Evolutionary conservation across 1,140 invertebrate genomes (phyloP).

Genomic region (Lordiphosa stackelbergi): DNA sequence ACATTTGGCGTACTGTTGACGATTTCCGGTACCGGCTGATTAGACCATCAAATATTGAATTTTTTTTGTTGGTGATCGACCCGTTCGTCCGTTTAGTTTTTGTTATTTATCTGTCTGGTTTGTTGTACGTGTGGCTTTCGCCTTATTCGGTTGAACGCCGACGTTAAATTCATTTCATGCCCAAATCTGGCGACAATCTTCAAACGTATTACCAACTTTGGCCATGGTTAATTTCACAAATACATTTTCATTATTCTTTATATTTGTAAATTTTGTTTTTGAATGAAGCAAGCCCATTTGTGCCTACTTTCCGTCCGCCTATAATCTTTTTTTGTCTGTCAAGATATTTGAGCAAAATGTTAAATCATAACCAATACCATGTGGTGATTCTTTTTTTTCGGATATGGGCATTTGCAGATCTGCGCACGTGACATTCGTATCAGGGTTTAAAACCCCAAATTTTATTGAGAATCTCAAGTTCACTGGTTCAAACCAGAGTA

Average conservation of each 20-base stretch:
- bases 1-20: slow-evolving; percentile 1
- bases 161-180: slow-evolving; percentile 68
- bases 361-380: too few relatives aligned
- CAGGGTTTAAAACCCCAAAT: too few relatives aligned
- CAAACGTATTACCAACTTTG: slow-evolving; percentile 67
- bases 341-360: too few relatives aligned
- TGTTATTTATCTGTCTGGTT: slow-evolving; percentile 23
- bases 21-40: slow-evolving; percentile 4
- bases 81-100: slow-evolving; percentile 1
- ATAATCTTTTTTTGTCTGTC: neutral
- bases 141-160: slow-evolving; percentile 47
- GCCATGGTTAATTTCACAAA: slow-evolving; percentile 64
- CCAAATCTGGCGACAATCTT: slow-evolving; percentile 63
- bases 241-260: slow-evolving; percentile 22
- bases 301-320: neutral
- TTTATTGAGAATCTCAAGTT: too few relatives aligned
- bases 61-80: slow-evolving; percentile 4
- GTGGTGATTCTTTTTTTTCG: too few relatives aligned
- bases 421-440: too few relatives aligned
- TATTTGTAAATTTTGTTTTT: slow-evolving; percentile 16
- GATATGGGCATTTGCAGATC: too few relatives aligned
- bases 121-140: slow-evolving; percentile 39
- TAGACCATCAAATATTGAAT: slow-evolving; percentile 12
- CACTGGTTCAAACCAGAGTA: too few relatives aligned
- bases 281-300: neutral